Percentiles rank a stretch among this genome's conserved stretches.
phyloP scores from a whole-genome alignment of 2,113 vertebrate species.

The Chiloscyllium plagiosum region DNA sequence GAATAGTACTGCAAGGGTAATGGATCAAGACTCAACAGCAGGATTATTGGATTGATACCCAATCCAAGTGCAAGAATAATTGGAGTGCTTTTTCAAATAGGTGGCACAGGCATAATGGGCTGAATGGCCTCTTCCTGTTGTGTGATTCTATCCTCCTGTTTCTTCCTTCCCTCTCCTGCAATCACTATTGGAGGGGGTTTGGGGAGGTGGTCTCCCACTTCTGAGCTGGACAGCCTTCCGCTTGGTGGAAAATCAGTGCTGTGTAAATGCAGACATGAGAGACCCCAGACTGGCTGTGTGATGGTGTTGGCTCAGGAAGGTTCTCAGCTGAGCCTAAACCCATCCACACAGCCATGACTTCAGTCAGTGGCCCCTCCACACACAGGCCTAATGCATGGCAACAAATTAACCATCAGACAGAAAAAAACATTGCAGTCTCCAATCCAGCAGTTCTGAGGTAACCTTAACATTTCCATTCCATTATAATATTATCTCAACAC shows the following conservation, averaged over 20 bases:
- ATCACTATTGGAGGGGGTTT: too few relatives aligned
- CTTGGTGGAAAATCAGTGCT: neutral
- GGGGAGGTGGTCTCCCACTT: neutral
- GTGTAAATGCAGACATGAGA: too few relatives aligned
- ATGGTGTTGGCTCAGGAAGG: too few relatives aligned
- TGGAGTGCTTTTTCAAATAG: neutral
- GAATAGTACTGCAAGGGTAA: neutral
- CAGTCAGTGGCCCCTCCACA: too few relatives aligned
- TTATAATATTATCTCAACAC: neutral
- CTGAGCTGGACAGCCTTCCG: neutral
- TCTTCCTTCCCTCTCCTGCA: neutral
- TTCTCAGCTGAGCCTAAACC: neutral
- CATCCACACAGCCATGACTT: neutral
- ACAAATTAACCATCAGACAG: neutral
- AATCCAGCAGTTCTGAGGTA: neutral
- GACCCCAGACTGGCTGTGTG: neutral
- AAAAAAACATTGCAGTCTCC: neutral
- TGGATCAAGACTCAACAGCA: neutral
- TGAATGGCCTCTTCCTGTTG: neutral
- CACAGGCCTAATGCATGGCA: neutral
- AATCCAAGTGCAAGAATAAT: neutral
- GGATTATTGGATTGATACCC: neutral
- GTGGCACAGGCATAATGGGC: neutral
- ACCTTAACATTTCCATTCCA: neutral
- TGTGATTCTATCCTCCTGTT: neutral